Evolutionary conservation across 1,140 invertebrate genomes (phyloP).

Genomic region (Temnothorax nylanderi): DNA sequence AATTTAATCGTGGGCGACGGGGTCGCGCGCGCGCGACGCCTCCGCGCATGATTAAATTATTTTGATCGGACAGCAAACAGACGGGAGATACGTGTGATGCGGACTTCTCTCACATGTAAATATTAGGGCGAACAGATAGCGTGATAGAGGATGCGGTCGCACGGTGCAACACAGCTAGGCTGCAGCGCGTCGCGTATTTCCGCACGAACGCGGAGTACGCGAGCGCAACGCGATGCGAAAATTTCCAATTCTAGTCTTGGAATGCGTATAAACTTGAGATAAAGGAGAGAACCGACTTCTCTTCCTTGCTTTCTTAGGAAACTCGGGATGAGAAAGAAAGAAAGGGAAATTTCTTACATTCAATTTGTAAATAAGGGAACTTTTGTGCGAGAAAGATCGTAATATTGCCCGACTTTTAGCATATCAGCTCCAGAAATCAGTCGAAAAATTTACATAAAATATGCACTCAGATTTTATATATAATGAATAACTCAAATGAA

Average conservation of each 20-base stretch:
- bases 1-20: constrained; percentile 31
- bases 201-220: not conserved
- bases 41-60: constrained; percentile 39
- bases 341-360: not conserved
- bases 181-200: not conserved
- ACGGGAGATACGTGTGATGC: not conserved
- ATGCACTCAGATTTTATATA: not conserved
- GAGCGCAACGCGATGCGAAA: not conserved
- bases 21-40: not conserved
- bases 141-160: constrained; percentile 3
- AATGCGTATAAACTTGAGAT: not conserved
- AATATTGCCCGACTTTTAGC: not conserved
- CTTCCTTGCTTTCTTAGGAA: not conserved
- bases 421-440: not conserved
- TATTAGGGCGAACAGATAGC: constrained; percentile 39
- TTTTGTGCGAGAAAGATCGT: not conserved
- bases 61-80: constrained; percentile 37
- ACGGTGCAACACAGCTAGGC: not conserved
- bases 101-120: constrained; percentile 32
- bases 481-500: not conserved
- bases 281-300: not conserved
- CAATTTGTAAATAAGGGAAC: not conserved
- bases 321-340: not conserved
- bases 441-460: not conserved
- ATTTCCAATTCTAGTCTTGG: not conserved